Evolutionary conservation across 2,888 invertebrate species (phyloP).

Genomic region (Loripinus fragilis): DNA sequence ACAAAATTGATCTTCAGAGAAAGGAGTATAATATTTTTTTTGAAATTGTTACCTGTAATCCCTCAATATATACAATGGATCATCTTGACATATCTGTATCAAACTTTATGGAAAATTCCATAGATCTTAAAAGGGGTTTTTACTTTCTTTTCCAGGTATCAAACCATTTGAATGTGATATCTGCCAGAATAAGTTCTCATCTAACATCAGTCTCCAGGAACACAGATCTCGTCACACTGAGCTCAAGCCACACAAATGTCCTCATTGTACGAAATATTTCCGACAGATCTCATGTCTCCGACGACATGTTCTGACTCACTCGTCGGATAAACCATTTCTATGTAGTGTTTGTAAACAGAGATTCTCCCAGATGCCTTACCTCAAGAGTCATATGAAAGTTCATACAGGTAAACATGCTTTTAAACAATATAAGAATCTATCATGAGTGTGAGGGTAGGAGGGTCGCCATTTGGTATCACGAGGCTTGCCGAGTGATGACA

Average conservation of each 20-base stretch:
- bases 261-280: conserved; percentile 73
- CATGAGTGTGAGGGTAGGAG: too few relatives aligned
- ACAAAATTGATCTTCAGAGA: too few relatives aligned
- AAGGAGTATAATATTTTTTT: too few relatives aligned
- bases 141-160: conserved; percentile 70
- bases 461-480: too few relatives aligned
- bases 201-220: conserved; percentile 78
- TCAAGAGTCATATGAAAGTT: conserved; percentile 79
- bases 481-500: too few relatives aligned
- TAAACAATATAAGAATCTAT: too few relatives aligned
- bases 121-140: too few relatives aligned
- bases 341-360: conserved; percentile 74
- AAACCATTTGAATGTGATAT: conserved; percentile 79
- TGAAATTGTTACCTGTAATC: too few relatives aligned
- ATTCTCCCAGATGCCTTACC: conserved; percentile 79
- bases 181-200: conserved; percentile 78
- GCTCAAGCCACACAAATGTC: conserved; percentile 73
- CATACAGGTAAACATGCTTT: conserved; percentile 81
- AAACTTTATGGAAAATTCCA: too few relatives aligned
- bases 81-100: too few relatives aligned
- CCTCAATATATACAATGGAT: too few relatives aligned
- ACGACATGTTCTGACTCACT: conserved; percentile 78
- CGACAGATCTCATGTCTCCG: conserved; percentile 79
- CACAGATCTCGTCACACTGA: conserved; percentile 77
- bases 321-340: conserved; percentile 68